These are phyloP conservation scores for Trichogramma pretiosum DNA, from an alignment of 1,140 invertebrate species.

Conservation along the genomic window DNA sequence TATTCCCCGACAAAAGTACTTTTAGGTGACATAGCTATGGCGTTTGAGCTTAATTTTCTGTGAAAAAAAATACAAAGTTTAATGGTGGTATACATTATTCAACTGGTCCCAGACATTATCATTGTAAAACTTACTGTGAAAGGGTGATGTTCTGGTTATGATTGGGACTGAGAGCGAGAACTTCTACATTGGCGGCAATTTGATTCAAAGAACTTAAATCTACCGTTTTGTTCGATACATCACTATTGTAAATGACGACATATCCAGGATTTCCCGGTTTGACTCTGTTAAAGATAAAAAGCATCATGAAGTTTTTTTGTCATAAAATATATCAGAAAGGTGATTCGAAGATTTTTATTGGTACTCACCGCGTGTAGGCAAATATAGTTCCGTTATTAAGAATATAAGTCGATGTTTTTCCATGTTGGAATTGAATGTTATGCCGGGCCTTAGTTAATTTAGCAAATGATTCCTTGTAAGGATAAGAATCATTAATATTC, in stretches of 20 bases:
- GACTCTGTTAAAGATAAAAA: slow-evolving; percentile 48
- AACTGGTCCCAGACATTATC: too few relatives aligned
- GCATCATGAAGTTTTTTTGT: too few relatives aligned
- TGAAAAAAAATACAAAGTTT: slow-evolving; percentile 19
- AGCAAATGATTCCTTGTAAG: slow-evolving; percentile 29
- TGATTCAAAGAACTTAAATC: slow-evolving; percentile 46
- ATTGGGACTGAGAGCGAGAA: too few relatives aligned
- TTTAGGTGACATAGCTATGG: slow-evolving; percentile 30
- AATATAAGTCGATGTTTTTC: slow-evolving; percentile 39
- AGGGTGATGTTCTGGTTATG: too few relatives aligned
- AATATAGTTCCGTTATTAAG: slow-evolving; percentile 48
- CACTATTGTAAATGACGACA: slow-evolving; percentile 56
- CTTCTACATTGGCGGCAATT: too few relatives aligned
- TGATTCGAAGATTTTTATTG: too few relatives aligned
- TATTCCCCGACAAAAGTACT: too few relatives aligned
- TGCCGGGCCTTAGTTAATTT: slow-evolving; percentile 26
- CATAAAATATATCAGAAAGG: too few relatives aligned
- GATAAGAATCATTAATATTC: slow-evolving; percentile 47
- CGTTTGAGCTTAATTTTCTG: slow-evolving; percentile 31
- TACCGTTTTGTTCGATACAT: slow-evolving; percentile 35
- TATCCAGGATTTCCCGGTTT: slow-evolving; percentile 62
- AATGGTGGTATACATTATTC: too few relatives aligned
- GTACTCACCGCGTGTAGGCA: slow-evolving; percentile 55
- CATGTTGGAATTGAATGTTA: slow-evolving; percentile 49
- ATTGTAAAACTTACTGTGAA: too few relatives aligned